A percentile compares a stretch with the other conserved stretches of the same genome.
Conservation (phyloP, 2,113 vertebrate species). For the Galemys pyrenaicus region DNA sequence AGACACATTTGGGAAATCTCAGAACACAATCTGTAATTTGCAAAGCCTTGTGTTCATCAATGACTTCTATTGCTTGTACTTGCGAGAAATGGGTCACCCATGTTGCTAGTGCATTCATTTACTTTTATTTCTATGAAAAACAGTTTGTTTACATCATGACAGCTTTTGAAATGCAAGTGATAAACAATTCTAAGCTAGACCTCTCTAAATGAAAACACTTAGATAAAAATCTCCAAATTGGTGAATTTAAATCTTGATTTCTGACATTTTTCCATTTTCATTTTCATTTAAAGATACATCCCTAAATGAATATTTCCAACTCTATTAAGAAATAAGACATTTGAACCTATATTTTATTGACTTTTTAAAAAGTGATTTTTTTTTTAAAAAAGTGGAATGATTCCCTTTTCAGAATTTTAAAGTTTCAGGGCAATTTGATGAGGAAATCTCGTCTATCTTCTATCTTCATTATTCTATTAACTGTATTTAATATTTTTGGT, state of each 20-base stretch:
- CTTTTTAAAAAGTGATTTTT: background rate
- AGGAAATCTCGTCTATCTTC: background rate
- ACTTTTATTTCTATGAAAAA: constrained; percentile 21
- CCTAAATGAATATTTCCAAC: background rate
- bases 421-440: background rate
- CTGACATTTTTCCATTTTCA: background rate
- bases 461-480: background rate
- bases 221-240: background rate
- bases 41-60: background rate
- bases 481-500: constrained; percentile 19
- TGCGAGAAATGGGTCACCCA: background rate
- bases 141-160: background rate
- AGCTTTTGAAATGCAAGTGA: background rate
- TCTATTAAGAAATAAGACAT: background rate
- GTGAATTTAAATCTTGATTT: background rate
- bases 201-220: background rate
- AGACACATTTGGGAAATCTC: background rate
- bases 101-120: background rate
- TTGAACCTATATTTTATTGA: background rate
- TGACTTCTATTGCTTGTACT: background rate
- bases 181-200: background rate
- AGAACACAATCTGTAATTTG: background rate
- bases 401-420: background rate
- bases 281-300: background rate
- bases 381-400: background rate